These are phyloP conservation scores for Perizoma affinitatum DNA, from an alignment of 2,888 invertebrate genomes.

Conservation along the genomic window DNA sequence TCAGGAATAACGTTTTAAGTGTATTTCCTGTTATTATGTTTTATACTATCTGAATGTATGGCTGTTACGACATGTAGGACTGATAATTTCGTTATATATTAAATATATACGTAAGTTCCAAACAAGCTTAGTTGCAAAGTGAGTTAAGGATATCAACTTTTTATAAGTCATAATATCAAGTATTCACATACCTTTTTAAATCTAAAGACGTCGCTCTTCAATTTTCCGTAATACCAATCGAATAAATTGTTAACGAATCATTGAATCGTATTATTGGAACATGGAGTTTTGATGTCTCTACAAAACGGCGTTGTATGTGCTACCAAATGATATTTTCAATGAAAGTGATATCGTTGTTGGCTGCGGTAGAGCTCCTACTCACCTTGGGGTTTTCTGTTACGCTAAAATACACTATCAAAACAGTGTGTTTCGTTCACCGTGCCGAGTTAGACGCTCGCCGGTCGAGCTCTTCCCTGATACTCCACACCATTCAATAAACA, in stretches of 20 bases:
- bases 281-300: conserved; percentile 13
- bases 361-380: conserved; percentile 63
- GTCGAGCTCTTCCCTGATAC: conserved; percentile 33
- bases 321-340: conserved; percentile 47
- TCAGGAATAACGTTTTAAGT: too few species aligned
- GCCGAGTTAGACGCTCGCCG: conserved; percentile 57
- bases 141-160: conserved; percentile 61
- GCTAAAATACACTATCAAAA: conserved; percentile 81
- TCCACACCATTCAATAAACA: conserved; percentile 41
- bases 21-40: background rate
- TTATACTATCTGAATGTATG: background rate
- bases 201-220: conserved; percentile 30
- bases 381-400: conserved; percentile 76
- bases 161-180: conserved; percentile 35
- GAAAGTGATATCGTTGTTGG: conserved; percentile 53
- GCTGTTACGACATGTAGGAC: too few species aligned
- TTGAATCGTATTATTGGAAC: conserved; percentile 18
- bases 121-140: conserved; percentile 37
- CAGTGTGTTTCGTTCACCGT: conserved; percentile 69
- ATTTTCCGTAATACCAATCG: conserved; percentile 13
- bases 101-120: background rate
- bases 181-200: conserved; percentile 46
- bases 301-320: conserved; percentile 51
- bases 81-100: background rate
- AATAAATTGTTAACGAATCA: conserved; percentile 12